These are phyloP conservation scores for Conomelus anceps DNA, from an alignment of 2,888 invertebrate genomes.

Conservation along the genomic window DNA sequence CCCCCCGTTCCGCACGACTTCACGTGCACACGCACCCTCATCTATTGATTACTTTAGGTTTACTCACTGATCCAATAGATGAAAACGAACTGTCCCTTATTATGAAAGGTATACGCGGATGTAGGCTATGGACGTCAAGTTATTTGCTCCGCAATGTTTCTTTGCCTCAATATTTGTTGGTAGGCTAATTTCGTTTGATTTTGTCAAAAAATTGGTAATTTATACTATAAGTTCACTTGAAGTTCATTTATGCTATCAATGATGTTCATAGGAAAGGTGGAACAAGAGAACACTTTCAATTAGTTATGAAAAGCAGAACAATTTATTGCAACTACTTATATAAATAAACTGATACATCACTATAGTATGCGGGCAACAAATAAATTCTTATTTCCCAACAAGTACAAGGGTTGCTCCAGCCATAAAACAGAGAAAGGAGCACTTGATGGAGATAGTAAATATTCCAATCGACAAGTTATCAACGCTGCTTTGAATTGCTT, in stretches of 20 bases:
- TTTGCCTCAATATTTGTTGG: too few relatives aligned
- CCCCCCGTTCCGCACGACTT: not conserved
- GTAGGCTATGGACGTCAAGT: too few relatives aligned
- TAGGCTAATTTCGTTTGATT: too few relatives aligned
- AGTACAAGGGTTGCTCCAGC: not conserved
- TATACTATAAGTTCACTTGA: too few relatives aligned
- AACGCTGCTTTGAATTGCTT: not conserved
- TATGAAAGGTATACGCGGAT: not conserved
- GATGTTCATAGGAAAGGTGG: too few relatives aligned
- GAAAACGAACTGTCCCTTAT: not conserved
- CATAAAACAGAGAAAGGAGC: not conserved
- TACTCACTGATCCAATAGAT: not conserved
- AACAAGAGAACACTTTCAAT: too few relatives aligned
- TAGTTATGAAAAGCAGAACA: too few relatives aligned
- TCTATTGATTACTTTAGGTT: not conserved
- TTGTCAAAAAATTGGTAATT: too few relatives aligned
- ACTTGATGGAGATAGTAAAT: not conserved
- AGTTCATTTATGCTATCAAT: too few relatives aligned
- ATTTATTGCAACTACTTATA: too few relatives aligned
- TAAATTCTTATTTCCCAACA: not conserved
- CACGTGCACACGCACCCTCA: not conserved
- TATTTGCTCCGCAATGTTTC: too few relatives aligned
- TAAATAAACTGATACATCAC: not conserved
- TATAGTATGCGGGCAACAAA: not conserved
- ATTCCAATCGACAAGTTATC: not conserved